Conservation (phyloP, 2,797 vertebrate species). For the Macropodus opercularis region DNA sequence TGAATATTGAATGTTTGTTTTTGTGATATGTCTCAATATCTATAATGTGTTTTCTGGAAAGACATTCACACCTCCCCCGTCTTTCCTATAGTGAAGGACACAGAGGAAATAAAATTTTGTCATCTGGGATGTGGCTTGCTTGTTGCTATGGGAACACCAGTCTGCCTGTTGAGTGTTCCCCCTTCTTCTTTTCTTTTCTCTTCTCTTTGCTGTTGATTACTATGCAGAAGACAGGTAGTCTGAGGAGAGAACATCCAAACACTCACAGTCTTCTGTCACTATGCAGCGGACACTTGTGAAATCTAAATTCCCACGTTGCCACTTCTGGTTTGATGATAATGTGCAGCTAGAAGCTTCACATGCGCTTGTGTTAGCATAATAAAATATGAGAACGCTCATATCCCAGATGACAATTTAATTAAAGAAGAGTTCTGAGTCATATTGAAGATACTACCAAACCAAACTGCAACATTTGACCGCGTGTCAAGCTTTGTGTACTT, state of each 20-base stretch:
- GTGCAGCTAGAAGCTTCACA: constrained; percentile 1
- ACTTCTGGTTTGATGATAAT: constrained; percentile 11
- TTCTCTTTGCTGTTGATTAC: constrained; percentile 49
- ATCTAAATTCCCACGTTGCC: constrained; percentile 11
- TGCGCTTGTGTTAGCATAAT: neutral
- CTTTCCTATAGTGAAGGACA: constrained; percentile 47
- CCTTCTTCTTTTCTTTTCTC: constrained; percentile 21
- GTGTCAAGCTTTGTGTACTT: neutral
- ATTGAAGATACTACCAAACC: neutral
- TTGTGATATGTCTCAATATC: constrained; percentile 39
- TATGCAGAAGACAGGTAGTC: constrained; percentile 45
- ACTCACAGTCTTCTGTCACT: constrained; percentile 32
- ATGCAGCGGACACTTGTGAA: constrained; percentile 20
- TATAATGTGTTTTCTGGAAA: constrained; percentile 24
- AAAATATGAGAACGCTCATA: constrained; percentile 4
- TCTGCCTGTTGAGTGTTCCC: constrained; percentile 46
- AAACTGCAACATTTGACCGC: neutral
- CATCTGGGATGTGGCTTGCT: constrained; percentile 55
- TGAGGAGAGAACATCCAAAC: constrained; percentile 42
- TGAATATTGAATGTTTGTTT: constrained; percentile 31
- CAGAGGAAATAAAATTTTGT: constrained; percentile 65
- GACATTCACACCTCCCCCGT: constrained; percentile 28
- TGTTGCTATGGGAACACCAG: constrained; percentile 67
- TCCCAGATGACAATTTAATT: constrained; percentile 3
- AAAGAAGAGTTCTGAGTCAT: constrained; percentile 9